Percentiles rank a stretch among this genome's conserved stretches.
Evolutionary conservation across 1,140 invertebrate genomes (phyloP).

Genomic region (Capitella teleta): DNA sequence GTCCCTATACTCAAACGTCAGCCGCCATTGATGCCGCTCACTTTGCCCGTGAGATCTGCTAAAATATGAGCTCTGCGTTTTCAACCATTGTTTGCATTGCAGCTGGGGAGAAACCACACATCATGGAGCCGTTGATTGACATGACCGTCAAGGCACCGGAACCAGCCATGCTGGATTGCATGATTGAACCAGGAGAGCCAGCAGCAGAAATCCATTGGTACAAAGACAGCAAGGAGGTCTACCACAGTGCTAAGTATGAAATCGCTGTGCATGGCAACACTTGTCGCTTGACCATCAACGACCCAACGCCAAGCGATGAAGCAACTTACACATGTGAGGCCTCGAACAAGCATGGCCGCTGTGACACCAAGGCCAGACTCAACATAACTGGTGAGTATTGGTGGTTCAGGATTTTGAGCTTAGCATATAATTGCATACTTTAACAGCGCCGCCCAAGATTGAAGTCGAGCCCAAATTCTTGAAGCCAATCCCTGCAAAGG

Average conservation of each 20-base stretch:
- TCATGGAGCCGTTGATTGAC: conserved; percentile 30
- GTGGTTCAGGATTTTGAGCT: too few relatives aligned
- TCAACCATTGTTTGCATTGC: conserved; percentile 7
- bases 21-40: conserved; percentile 1
- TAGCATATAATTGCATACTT: too few relatives aligned
- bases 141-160: conserved; percentile 26
- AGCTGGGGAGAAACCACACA: conserved; percentile 33
- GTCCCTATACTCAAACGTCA: conserved; percentile 50
- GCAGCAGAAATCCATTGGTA: conserved; percentile 36
- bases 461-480: conserved; percentile 7
- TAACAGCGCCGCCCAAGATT: conserved; percentile 9
- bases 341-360: conserved; percentile 29
- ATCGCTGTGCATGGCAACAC: conserved; percentile 33
- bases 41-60: not conserved
- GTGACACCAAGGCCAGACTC: conserved; percentile 31
- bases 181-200: conserved; percentile 33
- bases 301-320: conserved; percentile 32
- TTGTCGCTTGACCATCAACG: conserved; percentile 29
- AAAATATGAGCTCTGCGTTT: not conserved
- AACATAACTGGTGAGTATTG: conserved; percentile 33
- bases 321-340: conserved; percentile 33
- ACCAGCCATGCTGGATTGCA: conserved; percentile 34
- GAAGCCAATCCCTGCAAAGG: conserved; percentile 6
- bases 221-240: conserved; percentile 24
- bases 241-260: conserved; percentile 33